Base-by-base conservation (phyloP, 1,140 invertebrate genomes). In the Aphaenogaster floridana region DNA sequence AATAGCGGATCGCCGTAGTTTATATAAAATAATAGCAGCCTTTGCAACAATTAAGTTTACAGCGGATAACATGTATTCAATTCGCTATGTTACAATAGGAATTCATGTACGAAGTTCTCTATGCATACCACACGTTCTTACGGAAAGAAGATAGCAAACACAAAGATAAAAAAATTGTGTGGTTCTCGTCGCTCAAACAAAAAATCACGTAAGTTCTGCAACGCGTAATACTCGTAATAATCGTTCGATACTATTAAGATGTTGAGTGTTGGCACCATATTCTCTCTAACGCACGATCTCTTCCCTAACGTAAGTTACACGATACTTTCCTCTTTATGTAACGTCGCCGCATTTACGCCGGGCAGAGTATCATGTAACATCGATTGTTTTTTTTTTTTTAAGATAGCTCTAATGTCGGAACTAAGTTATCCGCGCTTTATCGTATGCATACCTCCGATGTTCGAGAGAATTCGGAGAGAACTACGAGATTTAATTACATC, bases 11-110 rank as follows among this genome's bases (percentile, higher is more conserved):
- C 45, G 80, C 17, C 39, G n/a, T 74, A 83, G 54, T 76, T 74
- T 61, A 61, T 84, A 72, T 76, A 84, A 84, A 84, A 76, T 84
- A 84, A 84, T 61, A 84, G 80, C 69, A 83, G 68, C 68, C 54
- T 84, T 84, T 84, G 45, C 69, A 84, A 76, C 80, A 83, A 83
- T 84, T 76, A 84, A 84, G 42, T 84, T 74, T 74, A 76, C 39
- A 64, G 64, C 45, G 11, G 42, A 61, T 61, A 84, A 84, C 52
- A 61, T n/a, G 69, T 36, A 74, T 61, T 84, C 54, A 34, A 83
- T 83, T 48, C 45, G 28, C 69, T 84, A 84, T 74, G n/a, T 61
- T 74, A 74, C 54, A 48, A 76, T 84, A 84, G 69, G 69, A 84
- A 74, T 84, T 84, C 34, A 42, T 80, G 48, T 68, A 64, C 54